Evolutionary conservation across 2,888 invertebrate genomes (phyloP), one percentile per base, ranked within the genome.

Genomic region (Ectobius pallidus): DNA sequence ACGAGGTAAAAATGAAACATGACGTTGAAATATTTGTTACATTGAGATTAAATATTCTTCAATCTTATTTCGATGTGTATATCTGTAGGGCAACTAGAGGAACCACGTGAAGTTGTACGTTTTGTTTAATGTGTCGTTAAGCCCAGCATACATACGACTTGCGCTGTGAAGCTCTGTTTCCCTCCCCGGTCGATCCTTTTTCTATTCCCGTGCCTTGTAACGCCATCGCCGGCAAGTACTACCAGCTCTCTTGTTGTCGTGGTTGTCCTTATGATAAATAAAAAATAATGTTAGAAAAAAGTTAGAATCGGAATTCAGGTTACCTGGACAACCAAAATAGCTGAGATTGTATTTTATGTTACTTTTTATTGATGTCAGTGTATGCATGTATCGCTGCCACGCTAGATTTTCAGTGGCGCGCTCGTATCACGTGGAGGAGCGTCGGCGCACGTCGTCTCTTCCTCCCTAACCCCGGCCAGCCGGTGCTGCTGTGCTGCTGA

Each of bases 201-300:
- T n/a, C 6, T n/a, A n/a, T 30, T 32, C 18, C 11, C n/a, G 65
- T 65, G 25, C 65, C 46, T 65, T 44, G 65, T 9, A 16, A 65
- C 46, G 65, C 65, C 46, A 44, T 65, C 65, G n/a, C 65, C 65
- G 44, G 11, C 65, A 22, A 58, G 58, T 58, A 58, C 25, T 58
- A 30, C 58, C 58, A 58, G 3, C 18, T 3, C 18, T 46, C 9
- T 46, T n/a, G 58, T 52, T 14, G 25, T 52, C 14, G 14, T 25
- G 52, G 25, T 52, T 14, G 52, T 25, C 52, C 20, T 52, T 30
- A 34, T 34, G 34, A 34, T 34, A 34, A 34, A 34, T 11, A 34
- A 34, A 34, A 34, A 34, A 34, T 7, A 6, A 34, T 11, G n/a
- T n/a, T n/a, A n/a, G n/a, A n/a, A 34, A 6, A 34, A 34, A 34